phyloP scores from a whole-genome alignment of 2,888 invertebrate genomes.

The Philonicus albiceps region DNA sequence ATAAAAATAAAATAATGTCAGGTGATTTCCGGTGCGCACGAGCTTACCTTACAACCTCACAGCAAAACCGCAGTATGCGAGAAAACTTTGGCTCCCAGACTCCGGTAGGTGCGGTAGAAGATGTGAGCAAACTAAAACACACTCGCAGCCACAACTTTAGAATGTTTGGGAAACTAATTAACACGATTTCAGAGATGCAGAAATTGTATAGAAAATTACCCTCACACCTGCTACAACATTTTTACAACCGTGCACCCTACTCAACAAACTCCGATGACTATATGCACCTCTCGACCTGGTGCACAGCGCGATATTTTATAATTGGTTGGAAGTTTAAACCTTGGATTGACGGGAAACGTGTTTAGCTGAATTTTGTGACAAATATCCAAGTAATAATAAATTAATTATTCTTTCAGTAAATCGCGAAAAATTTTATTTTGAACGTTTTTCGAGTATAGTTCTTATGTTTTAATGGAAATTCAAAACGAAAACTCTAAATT shows the following conservation, averaged over 20 bases:
- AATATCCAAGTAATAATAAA: not conserved
- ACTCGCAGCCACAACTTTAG: not conserved
- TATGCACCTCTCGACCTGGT: not conserved
- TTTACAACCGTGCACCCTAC: not conserved
- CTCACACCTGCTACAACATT: not conserved
- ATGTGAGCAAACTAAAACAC: conserved; percentile 9
- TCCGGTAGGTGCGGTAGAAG: not conserved
- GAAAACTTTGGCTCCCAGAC: not conserved
- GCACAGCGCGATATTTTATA: not conserved
- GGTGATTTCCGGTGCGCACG: conserved; percentile 12
- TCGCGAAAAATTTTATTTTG: not conserved
- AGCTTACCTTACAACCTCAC: not conserved
- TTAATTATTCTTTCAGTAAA: not conserved
- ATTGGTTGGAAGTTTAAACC: not conserved
- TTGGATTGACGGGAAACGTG: not conserved
- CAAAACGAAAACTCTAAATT: too few relatives aligned
- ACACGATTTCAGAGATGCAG: conserved; percentile 6
- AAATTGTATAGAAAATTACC: conserved; percentile 7
- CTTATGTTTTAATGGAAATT: too few relatives aligned
- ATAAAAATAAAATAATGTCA: conserved; percentile 15
- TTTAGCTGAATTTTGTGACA: not conserved
- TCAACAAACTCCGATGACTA: not conserved
- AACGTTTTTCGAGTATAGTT: not conserved
- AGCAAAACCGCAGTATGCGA: not conserved
- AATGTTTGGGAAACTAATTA: conserved; percentile 19